Evolutionary conservation across 2,113 vertebrate genomes (phyloP), one percentile per base, ranked within the genome.

Genomic region (Genyomyrus donnyi): DNA sequence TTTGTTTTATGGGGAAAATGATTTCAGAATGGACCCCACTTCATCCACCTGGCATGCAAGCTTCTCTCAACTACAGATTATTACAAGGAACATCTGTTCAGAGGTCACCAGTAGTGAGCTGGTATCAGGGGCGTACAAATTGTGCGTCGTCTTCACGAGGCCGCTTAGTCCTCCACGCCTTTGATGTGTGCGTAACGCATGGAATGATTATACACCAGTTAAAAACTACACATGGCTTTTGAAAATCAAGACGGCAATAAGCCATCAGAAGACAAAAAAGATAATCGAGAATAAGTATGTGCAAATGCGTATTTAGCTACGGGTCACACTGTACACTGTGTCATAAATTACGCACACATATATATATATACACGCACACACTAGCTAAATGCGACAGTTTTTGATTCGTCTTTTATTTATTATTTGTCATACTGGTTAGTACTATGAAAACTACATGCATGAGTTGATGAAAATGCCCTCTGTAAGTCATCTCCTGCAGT

Each of bases 11-110:
- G 91, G 85, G 84, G 66, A 83, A 88, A 89, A 90, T 93, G 90
- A 91, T 95, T 94, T 92, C 93, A 92, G 94, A 95, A 94, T 88
- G 92, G 93, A 94, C 93, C 92, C 92, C 88, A 88, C 93, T 92
- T 94, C 95, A 93, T 95, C 95, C 95, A 96, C 95, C 95, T 96
- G 95, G 94, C 91, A 92, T 86, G 93, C 94, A 95, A 94, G 94
- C 94, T 95, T 96, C 94, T 96, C 95, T 96, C 95, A 95, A 94
- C 93, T 94, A 92, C 93, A 94, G 94, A 96, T 95, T 95, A 95
- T 95, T 95, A 95, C 95, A 94, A 93, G 93, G 93, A 96, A 96
- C 96, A 96, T 96, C 95, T 96, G 96, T 94, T 95, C 91, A n/a
- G 94, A 93, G 95, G 96, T 95, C 94, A 94, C 90, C 91, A 66